A percentile compares a stretch with the other conserved stretches of the same genome.
These are phyloP conservation scores for Arctocebus calabarensis DNA, from an alignment of 2,797 vertebrate species.

Conservation along the genomic window DNA sequence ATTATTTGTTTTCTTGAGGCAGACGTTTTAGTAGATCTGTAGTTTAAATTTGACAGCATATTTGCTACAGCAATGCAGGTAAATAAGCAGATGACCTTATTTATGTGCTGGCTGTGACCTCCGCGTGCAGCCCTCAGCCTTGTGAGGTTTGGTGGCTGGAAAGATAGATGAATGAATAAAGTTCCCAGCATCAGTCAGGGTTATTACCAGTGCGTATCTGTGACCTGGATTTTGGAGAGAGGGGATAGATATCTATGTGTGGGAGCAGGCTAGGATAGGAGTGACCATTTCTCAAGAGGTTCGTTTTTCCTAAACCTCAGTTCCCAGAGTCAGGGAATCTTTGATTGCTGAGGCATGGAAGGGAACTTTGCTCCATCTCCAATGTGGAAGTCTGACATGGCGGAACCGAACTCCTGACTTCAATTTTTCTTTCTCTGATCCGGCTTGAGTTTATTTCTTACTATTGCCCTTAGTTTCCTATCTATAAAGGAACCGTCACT, in stretches of 20 bases:
- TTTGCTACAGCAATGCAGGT: slow-evolving; percentile 73
- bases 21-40: slow-evolving; percentile 74
- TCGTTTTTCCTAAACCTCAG: background rate
- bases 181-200: slow-evolving; percentile 61
- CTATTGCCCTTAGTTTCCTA: background rate
- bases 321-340: background rate
- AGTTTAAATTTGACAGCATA: slow-evolving; percentile 76
- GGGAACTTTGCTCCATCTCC: no score
- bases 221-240: slow-evolving; percentile 35
- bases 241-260: background rate
- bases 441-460: background rate
- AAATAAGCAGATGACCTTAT: slow-evolving; percentile 70
- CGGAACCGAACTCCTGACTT: background rate
- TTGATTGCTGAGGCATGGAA: background rate
- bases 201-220: slow-evolving; percentile 52
- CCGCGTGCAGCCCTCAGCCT: slow-evolving; percentile 46
- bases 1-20: slow-evolving; percentile 81
- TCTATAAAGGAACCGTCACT: background rate
- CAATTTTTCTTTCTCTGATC: background rate
- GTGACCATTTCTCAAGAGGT: background rate
- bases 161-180: slow-evolving; percentile 60
- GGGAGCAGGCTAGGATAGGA: background rate
- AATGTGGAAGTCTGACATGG: fast-evolving
- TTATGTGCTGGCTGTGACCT: slow-evolving; percentile 65
- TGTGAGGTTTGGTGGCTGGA: slow-evolving; percentile 49